Conservation (phyloP, 2,797 vertebrate species). For the Sebastes melanostomus region DNA sequence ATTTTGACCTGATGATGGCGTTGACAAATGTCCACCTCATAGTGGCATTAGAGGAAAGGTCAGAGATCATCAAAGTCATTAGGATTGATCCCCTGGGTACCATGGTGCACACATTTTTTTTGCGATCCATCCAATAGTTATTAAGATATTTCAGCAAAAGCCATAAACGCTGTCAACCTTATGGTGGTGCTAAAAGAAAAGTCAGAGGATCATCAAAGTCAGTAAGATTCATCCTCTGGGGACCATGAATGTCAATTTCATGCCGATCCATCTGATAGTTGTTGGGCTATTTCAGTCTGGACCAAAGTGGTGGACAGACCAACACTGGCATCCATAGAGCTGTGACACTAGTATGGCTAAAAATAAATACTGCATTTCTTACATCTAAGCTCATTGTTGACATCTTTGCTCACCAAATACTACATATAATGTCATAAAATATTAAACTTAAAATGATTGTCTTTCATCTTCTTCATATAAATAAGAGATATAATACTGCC, state of each 20-base stretch:
- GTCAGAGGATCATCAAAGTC: background rate
- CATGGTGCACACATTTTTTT: background rate
- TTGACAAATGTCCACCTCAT: background rate
- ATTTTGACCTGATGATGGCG: background rate
- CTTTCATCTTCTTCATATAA: background rate
- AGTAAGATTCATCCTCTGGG: background rate
- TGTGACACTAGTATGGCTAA: background rate
- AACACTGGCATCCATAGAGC: background rate
- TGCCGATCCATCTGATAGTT: background rate
- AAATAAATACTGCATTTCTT: background rate
- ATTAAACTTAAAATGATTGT: background rate
- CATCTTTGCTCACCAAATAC: background rate
- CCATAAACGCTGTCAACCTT: background rate
- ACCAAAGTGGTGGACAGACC: background rate
- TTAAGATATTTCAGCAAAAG: background rate
- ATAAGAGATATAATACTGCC: background rate
- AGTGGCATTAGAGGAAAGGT: background rate
- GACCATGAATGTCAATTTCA: background rate
- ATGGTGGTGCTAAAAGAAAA: background rate
- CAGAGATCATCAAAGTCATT: background rate
- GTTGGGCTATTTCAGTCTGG: background rate
- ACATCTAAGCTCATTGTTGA: background rate
- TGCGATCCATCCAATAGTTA: background rate
- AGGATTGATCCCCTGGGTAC: background rate
- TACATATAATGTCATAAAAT: background rate